Conservation (phyloP, 2,113 vertebrate species). For the Percopsis transmontana region DNA sequence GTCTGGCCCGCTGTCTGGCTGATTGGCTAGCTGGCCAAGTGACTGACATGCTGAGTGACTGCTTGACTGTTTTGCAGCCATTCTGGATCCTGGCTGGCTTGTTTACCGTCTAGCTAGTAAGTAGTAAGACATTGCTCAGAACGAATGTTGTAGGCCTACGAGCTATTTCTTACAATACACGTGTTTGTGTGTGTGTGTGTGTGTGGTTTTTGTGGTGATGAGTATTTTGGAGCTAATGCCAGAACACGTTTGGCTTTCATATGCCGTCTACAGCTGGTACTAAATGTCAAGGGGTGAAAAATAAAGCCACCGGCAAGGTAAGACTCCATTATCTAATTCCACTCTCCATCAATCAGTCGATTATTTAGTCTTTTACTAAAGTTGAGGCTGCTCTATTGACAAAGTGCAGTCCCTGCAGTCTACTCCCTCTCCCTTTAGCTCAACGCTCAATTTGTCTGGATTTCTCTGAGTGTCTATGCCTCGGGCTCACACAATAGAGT, state of each 20-base stretch:
- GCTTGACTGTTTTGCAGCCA: too few species aligned
- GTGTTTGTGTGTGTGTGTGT: not conserved
- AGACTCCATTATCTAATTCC: constrained; percentile 32
- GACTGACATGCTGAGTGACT: constrained; percentile 38
- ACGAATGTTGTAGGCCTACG: too few species aligned
- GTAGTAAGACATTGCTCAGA: too few species aligned
- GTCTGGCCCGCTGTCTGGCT: constrained; percentile 59
- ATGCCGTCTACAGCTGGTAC: constrained; percentile 5
- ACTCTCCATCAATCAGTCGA: constrained; percentile 41
- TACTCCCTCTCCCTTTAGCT: constrained; percentile 31
- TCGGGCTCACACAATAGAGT: constrained; percentile 10
- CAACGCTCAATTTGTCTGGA: constrained; percentile 21
- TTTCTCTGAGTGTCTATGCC: constrained; percentile 9
- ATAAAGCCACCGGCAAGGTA: constrained; percentile 21
- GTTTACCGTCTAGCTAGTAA: constrained; percentile 16
- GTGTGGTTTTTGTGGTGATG: not conserved
- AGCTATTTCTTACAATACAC: too few species aligned
- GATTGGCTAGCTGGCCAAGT: constrained; percentile 27
- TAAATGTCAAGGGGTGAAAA: constrained; percentile 23
- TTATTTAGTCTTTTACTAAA: constrained; percentile 57
- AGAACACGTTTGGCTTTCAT: constrained; percentile 15
- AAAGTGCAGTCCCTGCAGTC: constrained; percentile 43
- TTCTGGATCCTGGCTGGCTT: too few species aligned
- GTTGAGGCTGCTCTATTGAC: constrained; percentile 49
- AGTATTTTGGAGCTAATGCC: not conserved